These are phyloP conservation scores for Drymonia ruficornis DNA, from an alignment of 2,888 invertebrate species.

Conservation along the genomic window DNA sequence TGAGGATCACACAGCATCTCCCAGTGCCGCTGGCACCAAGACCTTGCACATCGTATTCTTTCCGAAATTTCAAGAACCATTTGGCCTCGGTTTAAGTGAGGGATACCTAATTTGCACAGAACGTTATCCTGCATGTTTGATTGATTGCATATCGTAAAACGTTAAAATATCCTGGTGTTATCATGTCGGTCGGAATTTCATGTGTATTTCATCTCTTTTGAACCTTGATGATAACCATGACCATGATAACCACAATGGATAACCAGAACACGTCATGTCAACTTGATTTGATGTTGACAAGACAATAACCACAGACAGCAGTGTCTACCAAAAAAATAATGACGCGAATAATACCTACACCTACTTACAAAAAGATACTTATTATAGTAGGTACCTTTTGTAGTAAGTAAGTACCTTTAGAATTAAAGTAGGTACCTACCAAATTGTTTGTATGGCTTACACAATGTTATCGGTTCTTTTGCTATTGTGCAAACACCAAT, in stretches of 20 bases:
- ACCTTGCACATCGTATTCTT: conserved; percentile 54
- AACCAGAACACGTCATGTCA: too few relatives aligned
- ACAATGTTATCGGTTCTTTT: conserved; percentile 35
- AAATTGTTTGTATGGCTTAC: neutral
- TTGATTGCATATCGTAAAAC: neutral
- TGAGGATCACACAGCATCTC: conserved; percentile 42
- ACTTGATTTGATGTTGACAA: too few relatives aligned
- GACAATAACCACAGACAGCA: too few relatives aligned
- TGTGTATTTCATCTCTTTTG: neutral
- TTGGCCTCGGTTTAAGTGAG: conserved; percentile 35
- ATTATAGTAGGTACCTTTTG: too few relatives aligned
- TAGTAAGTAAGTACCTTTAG: neutral
- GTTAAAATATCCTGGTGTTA: too few relatives aligned
- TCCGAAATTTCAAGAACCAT: conserved; percentile 49
- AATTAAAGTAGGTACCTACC: neutral
- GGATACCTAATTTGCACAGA: conserved; percentile 37
- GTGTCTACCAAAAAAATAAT: too few relatives aligned
- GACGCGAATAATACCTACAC: too few relatives aligned
- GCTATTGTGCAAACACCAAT: conserved; percentile 15
- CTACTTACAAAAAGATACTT: too few relatives aligned
- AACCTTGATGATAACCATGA: too few relatives aligned
- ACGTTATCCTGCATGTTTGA: conserved; percentile 26
- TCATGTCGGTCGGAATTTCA: too few relatives aligned
- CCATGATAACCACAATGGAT: too few relatives aligned
- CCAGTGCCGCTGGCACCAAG: conserved; percentile 55